phyloP scores from a whole-genome alignment of 2,888 invertebrate species.

The Dysmachus trigonus region DNA sequence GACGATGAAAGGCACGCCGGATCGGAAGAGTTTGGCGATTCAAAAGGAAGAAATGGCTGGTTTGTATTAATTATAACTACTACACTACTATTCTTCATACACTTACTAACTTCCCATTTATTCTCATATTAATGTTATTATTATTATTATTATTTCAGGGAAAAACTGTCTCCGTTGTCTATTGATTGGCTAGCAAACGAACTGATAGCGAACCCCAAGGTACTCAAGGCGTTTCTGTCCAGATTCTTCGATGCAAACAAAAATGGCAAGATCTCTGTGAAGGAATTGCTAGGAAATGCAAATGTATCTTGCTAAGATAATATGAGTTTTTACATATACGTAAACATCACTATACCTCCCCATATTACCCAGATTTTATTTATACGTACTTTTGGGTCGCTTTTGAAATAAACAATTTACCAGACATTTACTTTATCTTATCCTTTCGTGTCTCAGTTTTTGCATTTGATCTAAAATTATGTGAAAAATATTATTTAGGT shows the following conservation, averaged over 20 bases:
- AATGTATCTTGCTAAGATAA: conserved; percentile 38
- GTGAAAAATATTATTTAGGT: not conserved
- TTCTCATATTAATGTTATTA: not conserved
- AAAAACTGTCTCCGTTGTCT: conserved; percentile 46
- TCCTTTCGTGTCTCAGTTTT: not conserved
- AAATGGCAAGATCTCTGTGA: conserved; percentile 52
- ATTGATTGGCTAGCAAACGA: conserved; percentile 54
- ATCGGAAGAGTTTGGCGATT: not conserved
- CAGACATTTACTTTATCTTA: not conserved
- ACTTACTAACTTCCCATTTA: not conserved
- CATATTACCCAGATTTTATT: not conserved
- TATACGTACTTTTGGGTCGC: not conserved
- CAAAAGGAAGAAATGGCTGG: not conserved
- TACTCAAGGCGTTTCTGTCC: conserved; percentile 52
- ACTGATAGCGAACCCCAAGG: conserved; percentile 51
- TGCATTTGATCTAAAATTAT: not conserved
- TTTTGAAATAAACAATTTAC: not conserved
- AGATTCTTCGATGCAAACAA: conserved; percentile 53
- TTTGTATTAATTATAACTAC: not conserved
- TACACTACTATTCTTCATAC: not conserved
- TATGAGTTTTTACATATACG: not conserved
- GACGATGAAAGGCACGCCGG: not conserved
- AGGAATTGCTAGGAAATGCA: conserved; percentile 51
- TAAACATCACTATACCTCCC: not conserved
- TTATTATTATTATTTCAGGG: not conserved